These are phyloP conservation scores for Triops longicaudatus DNA, from an alignment of 1,140 invertebrate species.

Conservation along the genomic window DNA sequence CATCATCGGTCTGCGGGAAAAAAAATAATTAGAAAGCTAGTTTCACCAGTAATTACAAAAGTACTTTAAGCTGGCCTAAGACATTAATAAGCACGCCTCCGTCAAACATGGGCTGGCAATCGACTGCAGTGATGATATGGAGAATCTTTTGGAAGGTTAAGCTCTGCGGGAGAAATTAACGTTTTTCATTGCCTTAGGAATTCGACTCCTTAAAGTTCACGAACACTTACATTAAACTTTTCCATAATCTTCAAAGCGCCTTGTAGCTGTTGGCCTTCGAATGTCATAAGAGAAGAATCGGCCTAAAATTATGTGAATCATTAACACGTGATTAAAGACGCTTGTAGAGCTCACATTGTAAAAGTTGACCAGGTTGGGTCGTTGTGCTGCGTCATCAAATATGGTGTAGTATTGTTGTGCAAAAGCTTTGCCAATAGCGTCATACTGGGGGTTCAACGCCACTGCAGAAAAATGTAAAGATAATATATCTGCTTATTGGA, in stretches of 20 bases:
- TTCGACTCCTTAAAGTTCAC: too few species aligned
- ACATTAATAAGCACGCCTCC: constrained; percentile 89
- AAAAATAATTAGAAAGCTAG: constrained; percentile 29
- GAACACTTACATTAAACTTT: constrained; percentile 70
- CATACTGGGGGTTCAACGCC: constrained; percentile 80
- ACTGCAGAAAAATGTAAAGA: constrained; percentile 42
- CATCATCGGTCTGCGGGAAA: constrained; percentile 74
- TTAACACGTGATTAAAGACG: constrained; percentile 16
- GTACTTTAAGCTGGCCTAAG: constrained; percentile 84
- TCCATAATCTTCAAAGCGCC: constrained; percentile 87
- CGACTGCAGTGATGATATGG: constrained; percentile 81
- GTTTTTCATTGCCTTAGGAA: neutral
- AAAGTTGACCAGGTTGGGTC: constrained; percentile 72
- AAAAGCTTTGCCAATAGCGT: constrained; percentile 84
- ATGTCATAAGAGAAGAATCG: constrained; percentile 88
- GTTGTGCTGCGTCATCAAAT: constrained; percentile 76
- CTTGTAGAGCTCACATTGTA: constrained; percentile 72
- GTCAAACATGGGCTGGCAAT: constrained; percentile 91
- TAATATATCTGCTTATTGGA: neutral
- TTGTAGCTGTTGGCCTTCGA: constrained; percentile 85
- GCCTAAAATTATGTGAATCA: constrained; percentile 49
- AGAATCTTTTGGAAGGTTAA: constrained; percentile 87
- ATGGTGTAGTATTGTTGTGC: constrained; percentile 84
- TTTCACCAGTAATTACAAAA: constrained; percentile 33
- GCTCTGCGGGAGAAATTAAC: constrained; percentile 44